These are phyloP conservation scores for Megalonaias nervosa DNA, from an alignment of 1,140 invertebrate genomes.

Conservation along the genomic window DNA sequence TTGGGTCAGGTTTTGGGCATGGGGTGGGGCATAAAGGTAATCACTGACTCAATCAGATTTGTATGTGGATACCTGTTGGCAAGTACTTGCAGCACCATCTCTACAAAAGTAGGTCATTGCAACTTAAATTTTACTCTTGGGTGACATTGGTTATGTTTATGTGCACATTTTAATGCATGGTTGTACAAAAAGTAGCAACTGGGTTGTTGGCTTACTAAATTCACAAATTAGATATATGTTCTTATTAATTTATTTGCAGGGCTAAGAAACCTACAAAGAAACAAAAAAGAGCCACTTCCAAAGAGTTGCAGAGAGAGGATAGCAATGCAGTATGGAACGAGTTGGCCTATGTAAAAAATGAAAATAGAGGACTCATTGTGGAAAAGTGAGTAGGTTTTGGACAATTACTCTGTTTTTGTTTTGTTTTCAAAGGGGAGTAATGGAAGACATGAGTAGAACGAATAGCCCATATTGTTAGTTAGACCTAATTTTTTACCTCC, in stretches of 20 bases:
- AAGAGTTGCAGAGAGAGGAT: conserved; percentile 64
- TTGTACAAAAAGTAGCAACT: too few relatives aligned
- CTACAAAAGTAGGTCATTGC: too few relatives aligned
- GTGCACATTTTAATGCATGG: too few relatives aligned
- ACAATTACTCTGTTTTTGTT: background rate
- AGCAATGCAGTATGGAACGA: conserved; percentile 69
- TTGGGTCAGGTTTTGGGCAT: too few relatives aligned
- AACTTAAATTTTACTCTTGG: too few relatives aligned
- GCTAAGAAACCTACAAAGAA: conserved; percentile 48
- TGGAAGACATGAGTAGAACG: background rate
- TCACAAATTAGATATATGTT: background rate
- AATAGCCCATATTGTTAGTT: background rate
- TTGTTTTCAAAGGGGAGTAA: background rate
- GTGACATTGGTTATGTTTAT: too few relatives aligned
- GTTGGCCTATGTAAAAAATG: conserved; percentile 63
- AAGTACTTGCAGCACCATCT: too few relatives aligned
- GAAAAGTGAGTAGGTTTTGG: conserved; percentile 54
- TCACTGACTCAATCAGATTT: too few relatives aligned
- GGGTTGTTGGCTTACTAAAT: background rate
- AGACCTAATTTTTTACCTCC: background rate
- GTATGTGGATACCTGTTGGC: too few relatives aligned
- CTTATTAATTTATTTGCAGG: conserved; percentile 3
- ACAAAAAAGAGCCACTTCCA: conserved; percentile 53
- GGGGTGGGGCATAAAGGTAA: too few relatives aligned
- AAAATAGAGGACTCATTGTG: conserved; percentile 63